Base-by-base conservation (phyloP, 23 tunicate genomes). In the Halocynthia roretzi region DNA sequence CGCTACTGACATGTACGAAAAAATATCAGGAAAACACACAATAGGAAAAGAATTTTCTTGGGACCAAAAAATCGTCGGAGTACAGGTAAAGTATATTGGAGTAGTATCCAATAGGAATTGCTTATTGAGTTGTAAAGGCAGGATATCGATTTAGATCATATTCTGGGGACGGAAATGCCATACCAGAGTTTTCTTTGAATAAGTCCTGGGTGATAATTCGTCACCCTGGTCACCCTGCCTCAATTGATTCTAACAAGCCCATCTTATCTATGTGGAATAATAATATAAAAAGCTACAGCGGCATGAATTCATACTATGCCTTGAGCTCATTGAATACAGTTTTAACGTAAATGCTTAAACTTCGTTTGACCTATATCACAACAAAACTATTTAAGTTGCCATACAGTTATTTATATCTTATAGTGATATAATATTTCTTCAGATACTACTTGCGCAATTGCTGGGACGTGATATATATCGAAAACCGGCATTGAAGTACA, bases 51-150 rank as follows among this genome's bases (percentile, higher is more conserved):
- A 89, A 56, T 89, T 74, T 62, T 84, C 88, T 5, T 89, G 96
- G 96, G 96, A 89, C 62, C 84, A 84, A 68, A 89, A 89, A 77
- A 80, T 61, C 52, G 78, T 88, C 54, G 96, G 96, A 18, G 96
- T 80, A 5, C 96, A 89, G 88, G 96, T 89, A 67, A 8, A 67
- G 12, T 15, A 14, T 11, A 68, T 19, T 12, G 5, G 48, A 11
- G 2, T 4, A 15, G 20, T 15, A 60, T 15, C 18, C 44, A 31
- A 31, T 31, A 4, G 44, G 15, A 58, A 58, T 58, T 14, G 17
- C 17, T 58, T 58, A 1, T 58, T 58, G 17, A 58, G n/a, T 58
- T 58, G 17, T 58, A 2, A 58, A 58, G 15, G 63, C 15, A 58
- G 17, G 4, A 58, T 58, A 14, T 15, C 4, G 17, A 58, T 58